phyloP scores from a whole-genome alignment of 1,140 invertebrate genomes.

The Hestina assimilis region DNA sequence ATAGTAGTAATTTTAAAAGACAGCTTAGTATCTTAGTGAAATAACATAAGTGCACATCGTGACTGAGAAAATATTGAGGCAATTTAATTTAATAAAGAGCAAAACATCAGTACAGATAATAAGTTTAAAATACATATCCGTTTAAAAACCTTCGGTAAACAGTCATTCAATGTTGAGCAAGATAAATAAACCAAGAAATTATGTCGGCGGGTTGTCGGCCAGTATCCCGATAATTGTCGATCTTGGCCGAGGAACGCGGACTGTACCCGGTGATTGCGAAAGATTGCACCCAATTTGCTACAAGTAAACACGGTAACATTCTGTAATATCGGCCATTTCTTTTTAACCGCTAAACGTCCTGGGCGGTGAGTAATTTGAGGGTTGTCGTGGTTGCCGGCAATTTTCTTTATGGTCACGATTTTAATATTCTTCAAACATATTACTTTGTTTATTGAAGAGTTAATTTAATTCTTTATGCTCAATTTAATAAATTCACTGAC shows the following conservation, averaged over 20 bases:
- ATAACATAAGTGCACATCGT: neutral
- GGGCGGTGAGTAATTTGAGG: constrained; percentile 14
- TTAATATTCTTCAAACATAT: constrained; percentile 11
- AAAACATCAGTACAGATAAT: constrained; percentile 1
- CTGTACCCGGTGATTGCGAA: constrained; percentile 1
- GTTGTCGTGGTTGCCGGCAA: constrained; percentile 16
- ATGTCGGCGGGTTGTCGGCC: constrained; percentile 11
- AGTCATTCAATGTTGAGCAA: constrained; percentile 11
- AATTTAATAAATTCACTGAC: too few relatives aligned
- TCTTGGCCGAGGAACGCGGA: constrained; percentile 1
- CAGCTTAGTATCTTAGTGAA: neutral
- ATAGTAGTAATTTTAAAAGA: neutral
- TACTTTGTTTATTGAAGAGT: neutral
- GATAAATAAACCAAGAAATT: constrained; percentile 26
- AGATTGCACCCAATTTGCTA: constrained; percentile 17
- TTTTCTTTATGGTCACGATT: constrained; percentile 22
- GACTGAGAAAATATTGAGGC: constrained; percentile 5
- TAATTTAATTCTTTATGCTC: neutral
- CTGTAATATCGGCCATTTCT: constrained; percentile 11
- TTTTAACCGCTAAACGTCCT: constrained; percentile 10
- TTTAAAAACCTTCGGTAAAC: constrained; percentile 18
- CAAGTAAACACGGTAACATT: constrained; percentile 9
- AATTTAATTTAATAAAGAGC: constrained; percentile 22
- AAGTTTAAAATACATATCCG: constrained; percentile 12
- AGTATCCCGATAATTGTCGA: constrained; percentile 24